phyloP scores from a whole-genome alignment of 2,797 vertebrate genomes.

The Leptoclinus maculatus region DNA sequence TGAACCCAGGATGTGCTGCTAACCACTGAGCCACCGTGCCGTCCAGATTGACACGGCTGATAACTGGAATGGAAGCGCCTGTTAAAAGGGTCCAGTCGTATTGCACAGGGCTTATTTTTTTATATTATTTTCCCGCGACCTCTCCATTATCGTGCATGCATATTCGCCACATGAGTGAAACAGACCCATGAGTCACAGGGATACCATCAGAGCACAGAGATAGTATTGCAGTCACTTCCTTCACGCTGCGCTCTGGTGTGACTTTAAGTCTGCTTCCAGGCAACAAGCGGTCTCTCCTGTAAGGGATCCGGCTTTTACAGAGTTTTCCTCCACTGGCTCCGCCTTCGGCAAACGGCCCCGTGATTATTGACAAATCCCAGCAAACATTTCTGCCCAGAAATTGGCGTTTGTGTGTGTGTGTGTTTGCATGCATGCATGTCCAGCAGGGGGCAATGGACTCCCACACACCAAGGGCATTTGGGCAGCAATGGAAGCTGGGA shows the following conservation, averaged over 20 bases:
- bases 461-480: constrained; percentile 53
- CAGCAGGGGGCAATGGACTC: constrained; percentile 76
- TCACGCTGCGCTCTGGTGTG: neutral
- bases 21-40: neutral
- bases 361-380: constrained; percentile 47
- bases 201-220: neutral
- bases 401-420: neutral
- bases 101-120: neutral
- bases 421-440: constrained; percentile 48
- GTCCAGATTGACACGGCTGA: neutral
- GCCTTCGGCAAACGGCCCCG: neutral
- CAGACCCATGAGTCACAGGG: neutral
- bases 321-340: neutral
- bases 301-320: constrained; percentile 1
- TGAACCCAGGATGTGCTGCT: constrained; percentile 16
- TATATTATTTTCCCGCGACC: neutral
- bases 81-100: neutral
- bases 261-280: neutral
- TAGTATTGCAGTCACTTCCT: neutral
- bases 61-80: neutral
- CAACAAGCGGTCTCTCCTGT: neutral
- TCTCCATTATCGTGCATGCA: neutral
- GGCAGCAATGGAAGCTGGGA: constrained; percentile 36
- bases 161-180: neutral
- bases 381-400: constrained; percentile 39